Percentiles rank a stretch among this genome's conserved stretches.
phyloP scores from a whole-genome alignment of 2,113 vertebrate species.

The Panurus biarmicus region DNA sequence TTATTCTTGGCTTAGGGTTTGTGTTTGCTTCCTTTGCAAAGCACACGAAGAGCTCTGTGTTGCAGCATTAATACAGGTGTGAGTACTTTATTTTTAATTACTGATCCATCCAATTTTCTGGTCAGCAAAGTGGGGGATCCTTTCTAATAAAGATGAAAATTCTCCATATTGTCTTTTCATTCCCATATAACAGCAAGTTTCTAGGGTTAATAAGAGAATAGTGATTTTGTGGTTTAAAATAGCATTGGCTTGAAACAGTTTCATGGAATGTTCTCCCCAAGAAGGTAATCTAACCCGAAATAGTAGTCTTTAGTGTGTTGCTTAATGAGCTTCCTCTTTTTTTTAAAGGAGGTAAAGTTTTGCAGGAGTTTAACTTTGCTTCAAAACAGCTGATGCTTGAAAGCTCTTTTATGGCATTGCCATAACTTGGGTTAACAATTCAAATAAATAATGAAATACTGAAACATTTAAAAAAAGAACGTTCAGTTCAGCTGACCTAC shows the following conservation, averaged over 20 bases:
- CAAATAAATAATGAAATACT: background rate
- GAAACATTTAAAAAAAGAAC: background rate
- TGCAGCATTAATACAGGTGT: background rate
- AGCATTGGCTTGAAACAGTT: background rate
- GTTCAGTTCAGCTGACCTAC: background rate
- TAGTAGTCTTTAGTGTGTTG: background rate
- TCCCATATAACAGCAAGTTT: background rate
- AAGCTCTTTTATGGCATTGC: background rate
- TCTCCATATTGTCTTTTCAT: background rate
- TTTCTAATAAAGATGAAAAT: background rate
- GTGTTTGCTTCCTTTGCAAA: background rate
- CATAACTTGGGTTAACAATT: background rate
- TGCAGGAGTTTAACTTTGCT: background rate
- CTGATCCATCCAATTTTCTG: background rate
- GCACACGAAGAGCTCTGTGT: background rate
- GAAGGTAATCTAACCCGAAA: background rate
- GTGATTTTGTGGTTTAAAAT: background rate
- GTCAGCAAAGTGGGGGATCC: background rate
- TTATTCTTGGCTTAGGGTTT: background rate
- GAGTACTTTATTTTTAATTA: background rate
- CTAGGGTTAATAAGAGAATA: background rate
- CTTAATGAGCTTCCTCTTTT: background rate
- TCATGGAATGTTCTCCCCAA: background rate
- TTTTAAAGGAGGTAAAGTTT: background rate
- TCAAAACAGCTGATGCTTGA: background rate